Base-by-base conservation (phyloP, 2,113 vertebrate species). In the Lophura nycthemera region DNA sequence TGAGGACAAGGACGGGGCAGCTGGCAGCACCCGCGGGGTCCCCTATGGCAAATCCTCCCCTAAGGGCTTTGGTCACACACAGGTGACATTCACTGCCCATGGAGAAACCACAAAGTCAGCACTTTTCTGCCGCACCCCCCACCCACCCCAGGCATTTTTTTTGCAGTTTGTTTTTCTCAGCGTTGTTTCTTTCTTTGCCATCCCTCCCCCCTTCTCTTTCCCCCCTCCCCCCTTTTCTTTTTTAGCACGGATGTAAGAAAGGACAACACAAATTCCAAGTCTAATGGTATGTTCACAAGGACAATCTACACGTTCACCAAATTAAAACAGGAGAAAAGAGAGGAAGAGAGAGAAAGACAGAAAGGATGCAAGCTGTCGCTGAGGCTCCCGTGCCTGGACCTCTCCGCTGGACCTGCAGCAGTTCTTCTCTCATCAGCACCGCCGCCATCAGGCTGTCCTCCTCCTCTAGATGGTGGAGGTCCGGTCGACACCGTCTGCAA, bases 381-480 rank as follows among this genome's bases (percentile, higher is more conserved):
- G 96, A 95, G 96, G 97, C 97, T 96, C 89, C 96, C 91, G 83
- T 63, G 95, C 96, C 95, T 90, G 93, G 91, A 95, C 94, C 96
- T 95, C 92, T 95, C 97, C 97, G 97, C 98, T 97, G 98, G 97
- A 96, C 97, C 97, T 82, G 97, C 98, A 97, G 98, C 97, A 96
- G 96, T 96, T 95, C 96, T 96, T 95, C 77, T 97, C 96, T 98
- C 92, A 97, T 97, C 98, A 97, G 98, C 97, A 95, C 88, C 87
- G 94, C 95, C 85, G 81, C 90, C 91, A 96, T 93, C 54, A 32
- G 25, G 52, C 52, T 57, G 93, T 97, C 96, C 87, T 95, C 96
- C 87, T 95, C 94, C 96, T 98, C 97, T 97, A 98, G 98, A 99
- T 99, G 6, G 99, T 99, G 81, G 99, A 99, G 82, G 99, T 99